phyloP scores from a whole-genome alignment of 1,140 invertebrate genomes.

The Stenopsyche tienmushanensis region DNA sequence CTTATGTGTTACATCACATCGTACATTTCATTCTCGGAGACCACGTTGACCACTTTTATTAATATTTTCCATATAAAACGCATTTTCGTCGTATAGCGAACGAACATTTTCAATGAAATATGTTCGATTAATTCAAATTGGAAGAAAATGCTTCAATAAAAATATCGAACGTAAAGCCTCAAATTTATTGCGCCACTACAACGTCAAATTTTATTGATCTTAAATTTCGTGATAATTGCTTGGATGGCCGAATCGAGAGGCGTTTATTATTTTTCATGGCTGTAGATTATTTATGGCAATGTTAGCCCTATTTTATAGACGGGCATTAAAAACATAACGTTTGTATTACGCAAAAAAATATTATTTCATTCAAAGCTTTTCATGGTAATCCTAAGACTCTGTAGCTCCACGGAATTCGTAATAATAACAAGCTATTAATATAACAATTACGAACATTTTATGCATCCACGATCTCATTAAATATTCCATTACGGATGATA shows the following conservation, averaged over 20 bases:
- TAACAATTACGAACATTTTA: not conserved
- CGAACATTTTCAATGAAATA: not conserved
- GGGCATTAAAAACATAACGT: not conserved
- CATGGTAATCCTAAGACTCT: not conserved
- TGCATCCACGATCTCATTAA: constrained; percentile 2
- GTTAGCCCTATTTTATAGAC: not conserved
- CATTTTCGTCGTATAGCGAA: not conserved
- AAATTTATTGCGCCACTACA: no score
- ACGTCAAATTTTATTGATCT: no score
- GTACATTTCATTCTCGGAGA: not conserved
- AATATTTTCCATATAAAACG: not conserved
- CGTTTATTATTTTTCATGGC: no score
- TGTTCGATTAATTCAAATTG: constrained; percentile 1
- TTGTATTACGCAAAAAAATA: not conserved
- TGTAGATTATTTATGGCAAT: not conserved
- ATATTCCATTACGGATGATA: constrained; percentile 7
- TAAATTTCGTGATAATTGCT: no score
- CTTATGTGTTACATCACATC: not conserved
- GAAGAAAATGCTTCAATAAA: not conserved
- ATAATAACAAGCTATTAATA: not conserved
- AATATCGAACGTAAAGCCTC: no score
- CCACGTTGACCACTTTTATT: not conserved
- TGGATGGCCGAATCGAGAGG: no score
- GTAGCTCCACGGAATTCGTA: not conserved
- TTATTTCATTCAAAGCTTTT: not conserved